Base-by-base conservation (phyloP, 2,113 vertebrate species). In the Ptilonorhynchus violaceus region DNA sequence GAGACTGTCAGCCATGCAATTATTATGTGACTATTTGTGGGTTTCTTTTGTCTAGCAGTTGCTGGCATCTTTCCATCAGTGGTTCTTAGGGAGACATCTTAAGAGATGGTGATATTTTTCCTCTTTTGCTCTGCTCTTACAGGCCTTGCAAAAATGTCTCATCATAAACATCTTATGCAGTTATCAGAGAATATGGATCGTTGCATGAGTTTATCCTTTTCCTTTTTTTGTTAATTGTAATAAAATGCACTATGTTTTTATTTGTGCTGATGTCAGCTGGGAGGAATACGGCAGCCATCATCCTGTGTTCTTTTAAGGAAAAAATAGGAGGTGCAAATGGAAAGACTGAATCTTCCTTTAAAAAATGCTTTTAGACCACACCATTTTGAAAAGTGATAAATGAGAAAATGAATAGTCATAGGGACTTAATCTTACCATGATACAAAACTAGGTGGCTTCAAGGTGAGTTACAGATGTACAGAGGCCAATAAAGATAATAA, bases 401-500 rank as follows among this genome's bases (percentile, higher is more conserved):
- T 50, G 62, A 74, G 55, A 75, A 89, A 77, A 89, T 56, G 28
- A 85, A 50, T 28, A 46, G 42, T 81, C 58, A 35, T 41, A 66
- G 53, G 16, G 55, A 73, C 31, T 84, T 89, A 52, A 47, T 90
- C 37, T 91, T 94, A 53, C 41, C n/a, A 19, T 56, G 55, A 46
- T 49, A 80, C 22, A 74, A 93, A 93, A 93, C 22, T 50, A 83
- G 18, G 16, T 84, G 20, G 46, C 60, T 77, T 91, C 96, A 97
- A 97, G 93, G 95, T 97, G 96, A 97, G 94, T 98, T 98, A 97
- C 82, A 93, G 96, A 96, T 56, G 31, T 86, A 92, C 92, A 94
- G 92, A 88, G 97, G 96, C 94, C 97, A 98, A 98, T 96, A 97
- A 98, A 98, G 97, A 97, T 78, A 93, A 79, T 73, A 93, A 89